Evolutionary conservation across 2,113 vertebrate genomes (phyloP), one percentile per base, ranked within the genome.

Genomic region (Hystrix brachyura): DNA sequence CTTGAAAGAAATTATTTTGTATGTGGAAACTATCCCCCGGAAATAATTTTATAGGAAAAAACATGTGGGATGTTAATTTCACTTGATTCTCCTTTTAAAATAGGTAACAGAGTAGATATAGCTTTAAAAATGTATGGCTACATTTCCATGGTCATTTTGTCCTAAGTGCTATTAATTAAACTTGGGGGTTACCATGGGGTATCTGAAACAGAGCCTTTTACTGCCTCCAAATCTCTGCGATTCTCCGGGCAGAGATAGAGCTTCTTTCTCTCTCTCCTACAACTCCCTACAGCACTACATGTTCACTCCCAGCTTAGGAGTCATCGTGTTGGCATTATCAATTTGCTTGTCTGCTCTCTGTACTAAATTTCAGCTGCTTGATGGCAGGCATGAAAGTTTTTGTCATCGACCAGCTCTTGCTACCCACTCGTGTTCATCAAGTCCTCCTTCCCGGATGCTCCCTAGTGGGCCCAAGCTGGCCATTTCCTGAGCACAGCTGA

Each of bases 1-100:
- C 38, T 95, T 85, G 64, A 95, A 95, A 96, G 60, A 60, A 96
- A 87, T 71, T 89, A 79, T 95, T 97, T 80, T 32, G 25, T 94
- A 10, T 76, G 85, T 90, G 71, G 76, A 94, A 96, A 78, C 1
- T 81, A 38, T 90, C 13, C 9, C 5, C 95, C 55, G 84, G 53
- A 67, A 25, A 93, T 87, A 69, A 87, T 43, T 87, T 87, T 80
- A 84, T 57, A 69, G 51, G 21, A 95, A 72, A 93, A 72, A 74
- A 21, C 43, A 57, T 38, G 2, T 89, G 64, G 91, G 87, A 32
- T 81, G 48, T 91, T 78, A 71, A 64, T 97, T 95, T 96, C 80
- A 95, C 13, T 78, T 92, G 43, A 62, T 88, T 15, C 64, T 84
- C 72, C n/a, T 96, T 86, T 90, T 69, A 1, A 90, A 87, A 65